Evolutionary conservation across 2,113 vertebrate genomes (phyloP), one percentile per base, ranked within the genome.

Genomic region (Gavialis gangeticus): DNA sequence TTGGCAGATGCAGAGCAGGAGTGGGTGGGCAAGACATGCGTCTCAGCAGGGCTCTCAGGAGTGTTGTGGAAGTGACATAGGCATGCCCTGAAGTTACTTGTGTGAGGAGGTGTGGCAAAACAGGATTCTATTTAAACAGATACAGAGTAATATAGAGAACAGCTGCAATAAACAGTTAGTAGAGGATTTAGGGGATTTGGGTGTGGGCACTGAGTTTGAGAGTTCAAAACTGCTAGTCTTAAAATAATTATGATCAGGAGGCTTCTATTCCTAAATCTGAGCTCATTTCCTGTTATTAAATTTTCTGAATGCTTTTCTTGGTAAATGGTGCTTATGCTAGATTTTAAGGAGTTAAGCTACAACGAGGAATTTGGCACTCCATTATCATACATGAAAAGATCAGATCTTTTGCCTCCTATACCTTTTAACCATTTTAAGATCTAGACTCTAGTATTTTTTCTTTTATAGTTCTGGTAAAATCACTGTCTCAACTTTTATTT

Each of bases 341-440:
- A 11, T 15, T 58, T 63, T 24, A 83, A 71, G 21, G 19, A 64
- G 16, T 2, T 77, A 59, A 16, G 22, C 54, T 77, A 34, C 15
- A 34, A 30, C 10, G 73, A 62, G 8, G 1, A 11, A 12, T 1
- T 0, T 19, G 64, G 54, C 28, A 56, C 11, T n/a, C 12, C 10
- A 59, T 55, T 34, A 2, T 22, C 12, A 62, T 62, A 11, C 46
- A 82, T 59, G 22, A 37, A 58, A 1, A 46, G 82, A 30, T 59
- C 2, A 79, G 17, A 75, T 22, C 15, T 27, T 85, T 69, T 56
- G 55, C 46, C 59, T 84, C 24, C 82, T 81, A 66, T 37, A 11
- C 69, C 69, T 46, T 4, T 37, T 71, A 14, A 73, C 21, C 69
- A 37, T 73, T 21, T 24, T 3, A 24, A 62, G 34, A 56, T 92